Evolutionary conservation across 2,113 vertebrate genomes (phyloP).

Genomic region (Patagioenas fasciata): DNA sequence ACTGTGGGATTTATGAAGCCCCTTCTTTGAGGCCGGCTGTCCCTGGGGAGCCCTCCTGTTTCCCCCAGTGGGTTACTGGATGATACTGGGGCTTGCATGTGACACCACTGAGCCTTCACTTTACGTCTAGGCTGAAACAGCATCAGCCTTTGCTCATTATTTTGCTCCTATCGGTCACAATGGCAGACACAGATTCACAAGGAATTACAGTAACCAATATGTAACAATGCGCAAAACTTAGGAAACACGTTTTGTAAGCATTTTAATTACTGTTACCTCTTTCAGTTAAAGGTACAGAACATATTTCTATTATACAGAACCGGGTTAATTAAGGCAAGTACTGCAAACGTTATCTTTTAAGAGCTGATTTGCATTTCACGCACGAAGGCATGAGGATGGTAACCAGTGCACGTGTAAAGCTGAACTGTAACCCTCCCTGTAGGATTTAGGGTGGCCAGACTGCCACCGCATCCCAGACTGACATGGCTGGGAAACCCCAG

Average conservation of each 20-base stretch:
- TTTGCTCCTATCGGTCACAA: not conserved
- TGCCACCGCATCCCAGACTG: not conserved
- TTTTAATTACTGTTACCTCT: not conserved
- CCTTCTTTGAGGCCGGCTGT: not conserved
- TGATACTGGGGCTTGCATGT: accelerated
- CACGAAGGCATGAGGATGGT: not conserved
- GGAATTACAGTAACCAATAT: not conserved
- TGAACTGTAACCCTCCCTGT: not conserved
- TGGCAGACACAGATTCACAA: not conserved
- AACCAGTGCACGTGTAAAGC: not conserved
- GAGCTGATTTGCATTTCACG: not conserved
- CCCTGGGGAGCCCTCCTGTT: not conserved
- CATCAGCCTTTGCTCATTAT: too few relatives aligned
- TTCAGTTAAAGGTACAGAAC: not conserved
- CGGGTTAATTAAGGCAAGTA: not conserved
- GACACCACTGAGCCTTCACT: not conserved
- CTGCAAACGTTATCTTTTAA: not conserved
- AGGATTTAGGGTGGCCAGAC: not conserved
- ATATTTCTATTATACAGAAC: not conserved
- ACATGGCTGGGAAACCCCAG: not conserved
- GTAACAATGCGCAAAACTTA: not conserved
- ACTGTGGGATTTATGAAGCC: not conserved
- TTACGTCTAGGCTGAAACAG: not conserved
- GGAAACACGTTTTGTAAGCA: not conserved
- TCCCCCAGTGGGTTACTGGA: not conserved